A percentile compares a stretch with the other conserved stretches of the same genome.
Conservation (phyloP, 2,113 vertebrate species). For the Stercorarius parasiticus region DNA sequence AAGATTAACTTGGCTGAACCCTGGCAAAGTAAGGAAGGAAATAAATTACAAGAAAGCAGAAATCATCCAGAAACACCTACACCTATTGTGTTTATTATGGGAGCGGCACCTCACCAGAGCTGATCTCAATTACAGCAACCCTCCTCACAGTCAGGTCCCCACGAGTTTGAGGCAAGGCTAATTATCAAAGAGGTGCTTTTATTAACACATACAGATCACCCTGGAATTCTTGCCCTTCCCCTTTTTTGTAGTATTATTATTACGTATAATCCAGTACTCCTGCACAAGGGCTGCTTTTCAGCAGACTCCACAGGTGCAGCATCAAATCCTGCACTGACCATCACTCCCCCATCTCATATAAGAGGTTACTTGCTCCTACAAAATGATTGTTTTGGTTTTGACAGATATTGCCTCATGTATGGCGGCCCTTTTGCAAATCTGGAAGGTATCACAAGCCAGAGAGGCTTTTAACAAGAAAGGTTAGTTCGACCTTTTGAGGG, state of each 20-base stretch:
- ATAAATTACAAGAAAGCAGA: neutral
- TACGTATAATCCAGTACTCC: neutral
- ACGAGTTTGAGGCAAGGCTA: neutral
- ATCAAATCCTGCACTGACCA: neutral
- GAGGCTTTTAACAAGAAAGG: neutral
- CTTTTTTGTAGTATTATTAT: neutral
- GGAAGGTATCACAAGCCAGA: neutral
- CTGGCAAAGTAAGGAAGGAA: neutral
- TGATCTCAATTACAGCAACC: neutral
- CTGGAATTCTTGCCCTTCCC: neutral
- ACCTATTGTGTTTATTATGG: neutral
- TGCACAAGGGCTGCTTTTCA: neutral
- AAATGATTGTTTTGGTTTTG: neutral
- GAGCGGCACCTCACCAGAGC: neutral
- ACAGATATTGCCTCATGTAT: rapidly evolving
- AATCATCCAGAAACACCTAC: neutral
- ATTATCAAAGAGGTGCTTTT: neutral
- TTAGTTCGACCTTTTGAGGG: neutral
- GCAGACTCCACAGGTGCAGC: neutral
- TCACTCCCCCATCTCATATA: too few relatives aligned
- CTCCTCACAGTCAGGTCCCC: neutral
- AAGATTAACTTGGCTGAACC: neutral
- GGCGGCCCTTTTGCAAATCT: neutral
- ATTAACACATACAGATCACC: rapidly evolving
- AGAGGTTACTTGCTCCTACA: neutral